A percentile compares a stretch with the other conserved stretches of the same genome.
These are phyloP conservation scores for Sarcophaga rosellei DNA, from an alignment of 2,888 invertebrate genomes.

Conservation along the genomic window DNA sequence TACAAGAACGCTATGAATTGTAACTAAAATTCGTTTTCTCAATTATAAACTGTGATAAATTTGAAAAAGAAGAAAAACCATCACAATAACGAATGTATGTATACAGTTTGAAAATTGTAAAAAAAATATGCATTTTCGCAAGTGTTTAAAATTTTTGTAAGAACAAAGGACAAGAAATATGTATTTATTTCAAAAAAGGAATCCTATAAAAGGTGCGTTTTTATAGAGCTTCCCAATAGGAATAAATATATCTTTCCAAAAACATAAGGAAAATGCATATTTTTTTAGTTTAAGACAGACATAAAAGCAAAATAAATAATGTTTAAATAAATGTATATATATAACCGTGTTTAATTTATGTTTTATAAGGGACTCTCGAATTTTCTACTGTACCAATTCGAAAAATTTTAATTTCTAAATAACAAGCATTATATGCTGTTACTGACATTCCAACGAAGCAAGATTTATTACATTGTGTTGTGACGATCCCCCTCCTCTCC, in stretches of 20 bases:
- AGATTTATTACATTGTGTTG: too few relatives aligned
- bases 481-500: too few relatives aligned
- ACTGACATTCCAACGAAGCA: too few relatives aligned
- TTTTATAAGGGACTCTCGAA: too few relatives aligned
- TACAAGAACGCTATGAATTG: slow-evolving; percentile 18
- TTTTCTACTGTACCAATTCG: too few relatives aligned
- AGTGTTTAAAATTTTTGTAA: not conserved
- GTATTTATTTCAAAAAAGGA: slow-evolving; percentile 46
- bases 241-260: slow-evolving; percentile 37
- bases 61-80: slow-evolving; percentile 69
- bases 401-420: too few relatives aligned
- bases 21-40: slow-evolving; percentile 65
- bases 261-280: slow-evolving; percentile 51
- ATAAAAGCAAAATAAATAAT: slow-evolving; percentile 13
- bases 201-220: slow-evolving; percentile 63
- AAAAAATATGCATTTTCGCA: slow-evolving; percentile 62
- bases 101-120: slow-evolving; percentile 58
- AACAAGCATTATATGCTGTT: too few relatives aligned
- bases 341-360: not conserved
- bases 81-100: slow-evolving; percentile 57
- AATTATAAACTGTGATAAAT: slow-evolving; percentile 76
- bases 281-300: slow-evolving; percentile 55
- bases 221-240: slow-evolving; percentile 39
- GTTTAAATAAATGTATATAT: not conserved
- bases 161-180: slow-evolving; percentile 3